Percentiles rank a stretch among this genome's conserved stretches.
Conservation (phyloP, 2,888 invertebrate species). For the Congeria kusceri region DNA sequence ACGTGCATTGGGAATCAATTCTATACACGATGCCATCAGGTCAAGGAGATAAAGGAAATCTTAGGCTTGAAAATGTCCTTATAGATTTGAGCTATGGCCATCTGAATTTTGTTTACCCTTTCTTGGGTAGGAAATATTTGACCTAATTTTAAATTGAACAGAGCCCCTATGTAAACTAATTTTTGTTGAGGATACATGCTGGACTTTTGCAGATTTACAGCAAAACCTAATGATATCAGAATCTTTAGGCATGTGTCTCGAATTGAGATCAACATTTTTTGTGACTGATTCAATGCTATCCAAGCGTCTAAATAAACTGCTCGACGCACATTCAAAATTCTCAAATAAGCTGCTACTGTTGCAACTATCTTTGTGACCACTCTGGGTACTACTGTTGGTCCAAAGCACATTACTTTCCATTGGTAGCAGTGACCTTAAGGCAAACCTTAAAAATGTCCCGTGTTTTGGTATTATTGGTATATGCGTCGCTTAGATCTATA, state of each 20-base stretch:
- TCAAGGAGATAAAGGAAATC: conserved; percentile 34
- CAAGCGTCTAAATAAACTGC: conserved; percentile 33
- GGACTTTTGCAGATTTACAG: conserved; percentile 23
- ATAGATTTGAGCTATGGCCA: background rate
- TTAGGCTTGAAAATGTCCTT: conserved; percentile 7
- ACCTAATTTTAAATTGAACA: conserved; percentile 11
- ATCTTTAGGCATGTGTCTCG: conserved; percentile 6
- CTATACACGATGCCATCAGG: conserved; percentile 29
- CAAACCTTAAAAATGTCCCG: too few species aligned
- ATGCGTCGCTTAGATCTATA: conserved; percentile 8
- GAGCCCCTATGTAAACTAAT: conserved; percentile 19
- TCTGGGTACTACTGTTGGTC: background rate
- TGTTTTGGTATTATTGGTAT: conserved; percentile 7
- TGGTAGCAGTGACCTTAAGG: too few species aligned
- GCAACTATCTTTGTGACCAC: conserved; percentile 14
- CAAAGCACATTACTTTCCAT: too few species aligned
- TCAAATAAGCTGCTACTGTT: too few species aligned
- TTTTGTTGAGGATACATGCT: background rate
- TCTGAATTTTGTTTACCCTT: background rate
- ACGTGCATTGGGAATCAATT: conserved; percentile 34
- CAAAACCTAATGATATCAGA: conserved; percentile 22
- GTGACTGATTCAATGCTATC: conserved; percentile 9
- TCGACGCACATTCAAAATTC: conserved; percentile 13
- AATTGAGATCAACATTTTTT: background rate
- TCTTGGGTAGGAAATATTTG: conserved; percentile 18